These are phyloP conservation scores for Monochamus alternatus DNA, from an alignment of 2,888 invertebrate genomes.

Conservation along the genomic window DNA sequence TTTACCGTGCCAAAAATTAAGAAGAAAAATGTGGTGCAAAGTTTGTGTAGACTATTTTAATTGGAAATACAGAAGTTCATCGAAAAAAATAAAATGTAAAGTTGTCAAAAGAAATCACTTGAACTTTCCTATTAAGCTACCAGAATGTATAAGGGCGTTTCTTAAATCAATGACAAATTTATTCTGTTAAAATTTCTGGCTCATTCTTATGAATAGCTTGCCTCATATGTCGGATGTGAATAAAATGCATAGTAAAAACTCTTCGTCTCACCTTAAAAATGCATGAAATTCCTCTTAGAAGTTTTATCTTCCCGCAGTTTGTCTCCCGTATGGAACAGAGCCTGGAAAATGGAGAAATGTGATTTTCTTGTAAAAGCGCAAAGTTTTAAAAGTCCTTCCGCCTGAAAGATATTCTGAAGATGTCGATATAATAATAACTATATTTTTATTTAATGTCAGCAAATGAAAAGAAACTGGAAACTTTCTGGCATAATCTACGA, in stretches of 20 bases:
- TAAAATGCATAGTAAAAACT: background rate
- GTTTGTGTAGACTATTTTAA: too few species aligned
- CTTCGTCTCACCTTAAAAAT: background rate
- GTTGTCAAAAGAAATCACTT: too few species aligned
- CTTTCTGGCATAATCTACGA: background rate
- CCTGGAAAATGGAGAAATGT: background rate
- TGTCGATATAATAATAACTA: background rate
- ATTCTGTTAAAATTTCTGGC: too few species aligned
- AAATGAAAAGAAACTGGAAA: background rate
- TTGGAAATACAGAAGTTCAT: too few species aligned
- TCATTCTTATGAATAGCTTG: too few species aligned
- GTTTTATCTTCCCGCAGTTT: background rate
- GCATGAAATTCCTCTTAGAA: background rate
- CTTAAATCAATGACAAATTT: too few species aligned
- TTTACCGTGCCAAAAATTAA: too few species aligned
- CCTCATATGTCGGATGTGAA: background rate
- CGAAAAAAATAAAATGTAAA: too few species aligned
- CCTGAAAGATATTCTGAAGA: background rate
- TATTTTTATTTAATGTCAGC: background rate
- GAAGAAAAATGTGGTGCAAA: too few species aligned
- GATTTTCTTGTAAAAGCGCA: background rate
- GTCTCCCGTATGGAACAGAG: background rate
- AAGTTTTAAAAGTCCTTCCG: background rate
- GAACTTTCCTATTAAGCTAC: too few species aligned
- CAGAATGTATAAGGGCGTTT: too few species aligned